Conservation (phyloP, 2,113 vertebrate species). For the Antennarius striatus region DNA sequence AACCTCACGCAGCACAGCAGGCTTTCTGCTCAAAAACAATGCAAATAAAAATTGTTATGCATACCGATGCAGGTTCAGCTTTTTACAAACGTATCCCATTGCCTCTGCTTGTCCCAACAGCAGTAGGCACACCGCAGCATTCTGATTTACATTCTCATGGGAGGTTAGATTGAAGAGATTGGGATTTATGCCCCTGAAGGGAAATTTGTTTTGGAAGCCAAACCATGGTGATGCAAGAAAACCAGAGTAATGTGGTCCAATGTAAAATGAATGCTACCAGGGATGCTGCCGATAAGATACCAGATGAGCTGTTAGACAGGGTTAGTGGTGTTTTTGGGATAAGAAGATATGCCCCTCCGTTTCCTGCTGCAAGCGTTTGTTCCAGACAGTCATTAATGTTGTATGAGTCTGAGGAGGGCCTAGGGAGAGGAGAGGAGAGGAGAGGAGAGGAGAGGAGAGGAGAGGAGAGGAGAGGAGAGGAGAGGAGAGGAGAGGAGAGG, state of each 20-base stretch:
- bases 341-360: conserved; percentile 47
- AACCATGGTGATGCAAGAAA: conserved; percentile 6
- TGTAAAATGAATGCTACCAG: conserved; percentile 23
- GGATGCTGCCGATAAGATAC: conserved; percentile 23
- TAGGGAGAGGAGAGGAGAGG: conserved; percentile 15
- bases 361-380: conserved; percentile 47
- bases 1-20: background rate
- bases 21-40: background rate
- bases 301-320: conserved; percentile 35
- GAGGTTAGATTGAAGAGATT: conserved; percentile 23
- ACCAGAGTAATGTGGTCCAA: conserved; percentile 7
- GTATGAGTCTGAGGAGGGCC: conserved; percentile 53
- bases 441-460: conserved; percentile 11
- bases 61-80: background rate
- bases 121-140: conserved; percentile 9
- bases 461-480: conserved; percentile 20
- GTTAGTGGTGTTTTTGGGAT: conserved; percentile 32
- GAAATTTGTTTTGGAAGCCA: conserved; percentile 24
- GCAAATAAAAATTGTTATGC: conserved; percentile 3
- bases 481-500: conserved; percentile 11
- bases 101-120: background rate
- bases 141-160: conserved; percentile 34
- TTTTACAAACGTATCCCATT: too few species aligned
- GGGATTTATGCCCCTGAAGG: conserved; percentile 12
- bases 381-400: conserved; percentile 68